Evolutionary conservation across 2,888 invertebrate species (phyloP), one percentile per base, ranked within the genome.

Genomic region (Drosophila paranaensis): DNA sequence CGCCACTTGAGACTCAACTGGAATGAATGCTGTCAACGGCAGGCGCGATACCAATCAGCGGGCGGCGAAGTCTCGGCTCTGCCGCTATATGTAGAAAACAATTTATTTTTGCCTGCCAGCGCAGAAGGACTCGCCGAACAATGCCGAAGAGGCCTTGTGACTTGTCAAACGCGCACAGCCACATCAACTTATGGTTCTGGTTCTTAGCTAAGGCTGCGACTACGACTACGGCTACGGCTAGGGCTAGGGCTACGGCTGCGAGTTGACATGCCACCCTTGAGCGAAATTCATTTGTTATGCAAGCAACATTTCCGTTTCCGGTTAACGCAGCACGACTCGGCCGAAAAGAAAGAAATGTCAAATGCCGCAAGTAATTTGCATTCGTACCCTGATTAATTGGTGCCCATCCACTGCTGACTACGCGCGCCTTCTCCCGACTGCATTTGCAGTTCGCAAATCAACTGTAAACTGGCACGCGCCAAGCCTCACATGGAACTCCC

Each of bases 251-350:
- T 54, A 64, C 35, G 64, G 51, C 60, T 60, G 40, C 51, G 46
- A 51, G 37, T 56, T 71, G 69, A 63, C 80, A 62, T 62, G 69
- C 77, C 72, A 55, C 74, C 70, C 68, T 62, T 65, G 69, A 75
- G 88, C 77, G 78, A 82, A 88, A 83, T 83, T 90, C 87, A 91
- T 91, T 90, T 90, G 89, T 90, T 91, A 91, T 90, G 85, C 91
- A 90, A 85, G 84, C 84, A 82, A 89, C 90, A 90, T 90, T 90
- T 90, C 90, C 91, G 90, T 79, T 90, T 90, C 90, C 90, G 90
- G 87, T 90, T 85, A 86, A 80, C 78, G 86, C 86, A 82, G 83
- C 77, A 69, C 78, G 78, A 72, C 70, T 9, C 60, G 30, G 46
- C n/a, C 66, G 39, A 42, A 65, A 48, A 53, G 51, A 60, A 64